Percentiles rank a stretch among this genome's conserved stretches.
These are phyloP conservation scores for Latheticus oryzae DNA, from an alignment of 2,888 invertebrate genomes.

Conservation along the genomic window DNA sequence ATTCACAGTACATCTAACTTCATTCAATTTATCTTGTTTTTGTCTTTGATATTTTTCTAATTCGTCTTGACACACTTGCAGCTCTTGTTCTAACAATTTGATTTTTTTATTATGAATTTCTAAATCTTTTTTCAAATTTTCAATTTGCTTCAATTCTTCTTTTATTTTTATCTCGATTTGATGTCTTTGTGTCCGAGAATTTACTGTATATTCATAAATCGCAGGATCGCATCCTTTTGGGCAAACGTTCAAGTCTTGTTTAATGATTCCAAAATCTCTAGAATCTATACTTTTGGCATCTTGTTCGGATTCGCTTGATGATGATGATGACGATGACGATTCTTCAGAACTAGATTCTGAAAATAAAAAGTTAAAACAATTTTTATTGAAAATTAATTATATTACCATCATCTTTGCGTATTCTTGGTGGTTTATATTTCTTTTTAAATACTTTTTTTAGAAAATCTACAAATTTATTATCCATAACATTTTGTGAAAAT, in stretches of 20 bases:
- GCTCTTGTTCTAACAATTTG: constrained; percentile 68
- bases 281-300: constrained; percentile 74
- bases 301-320: constrained; percentile 70
- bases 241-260: constrained; percentile 78
- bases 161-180: constrained; percentile 71
- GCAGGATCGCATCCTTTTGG: constrained; percentile 78
- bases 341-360: constrained; percentile 34
- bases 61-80: constrained; percentile 70
- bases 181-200: constrained; percentile 71
- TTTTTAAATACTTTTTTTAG: constrained; percentile 85
- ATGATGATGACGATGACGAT: constrained; percentile 69
- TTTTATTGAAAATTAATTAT: background rate
- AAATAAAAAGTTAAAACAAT: constrained; percentile 4
- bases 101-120: constrained; percentile 71
- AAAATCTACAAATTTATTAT: constrained; percentile 84
- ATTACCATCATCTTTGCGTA: constrained; percentile 67
- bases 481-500: constrained; percentile 71
- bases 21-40: constrained; percentile 82
- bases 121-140: constrained; percentile 70
- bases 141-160: constrained; percentile 71
- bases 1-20: constrained; percentile 77
- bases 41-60: constrained; percentile 76
- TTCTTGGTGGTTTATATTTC: constrained; percentile 79
- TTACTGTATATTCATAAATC: constrained; percentile 76
- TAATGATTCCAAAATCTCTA: constrained; percentile 74